phyloP scores from a whole-genome alignment of 30 jellyfish, hydroid and myxozoan genomes.

The Aurelia sp. region DNA sequence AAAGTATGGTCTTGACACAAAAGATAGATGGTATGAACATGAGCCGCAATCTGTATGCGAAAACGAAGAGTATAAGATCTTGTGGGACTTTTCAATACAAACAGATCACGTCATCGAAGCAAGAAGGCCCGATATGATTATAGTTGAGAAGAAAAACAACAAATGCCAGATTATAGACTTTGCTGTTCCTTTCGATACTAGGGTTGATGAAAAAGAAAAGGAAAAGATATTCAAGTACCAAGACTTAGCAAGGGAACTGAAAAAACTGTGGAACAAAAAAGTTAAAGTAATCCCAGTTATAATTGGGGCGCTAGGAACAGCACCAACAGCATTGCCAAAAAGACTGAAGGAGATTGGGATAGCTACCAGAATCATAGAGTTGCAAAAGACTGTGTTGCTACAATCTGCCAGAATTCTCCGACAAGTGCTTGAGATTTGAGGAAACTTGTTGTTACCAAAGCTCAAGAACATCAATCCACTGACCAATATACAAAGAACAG shows the following conservation, averaged over 20 bases:
- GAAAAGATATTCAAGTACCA: conserved; percentile 5
- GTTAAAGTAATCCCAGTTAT: neutral
- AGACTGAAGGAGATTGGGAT: conserved; percentile 19
- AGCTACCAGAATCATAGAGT: conserved; percentile 3
- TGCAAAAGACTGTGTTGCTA: neutral
- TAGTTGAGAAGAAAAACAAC: neutral
- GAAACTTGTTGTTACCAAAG: no score
- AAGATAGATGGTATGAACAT: no score
- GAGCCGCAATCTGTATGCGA: no score
- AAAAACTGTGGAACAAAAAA: neutral
- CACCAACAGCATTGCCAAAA: conserved; percentile 1
- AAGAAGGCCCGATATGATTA: no score
- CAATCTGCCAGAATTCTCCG: neutral
- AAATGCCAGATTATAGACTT: neutral
- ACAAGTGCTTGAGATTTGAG: no score
- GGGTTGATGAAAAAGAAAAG: neutral
- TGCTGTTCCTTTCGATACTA: conserved; percentile 15
- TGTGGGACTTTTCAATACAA: no score
- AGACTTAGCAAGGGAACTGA: neutral
- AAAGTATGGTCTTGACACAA: neutral
- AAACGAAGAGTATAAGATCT: no score
- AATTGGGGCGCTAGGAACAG: conserved; percentile 33
- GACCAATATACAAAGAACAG: no score
- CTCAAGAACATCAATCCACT: no score
- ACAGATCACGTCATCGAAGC: no score